Evolutionary conservation across 2,888 invertebrate genomes (phyloP), one percentile per base, ranked within the genome.

Genomic region (Alentia gelatinosa): DNA sequence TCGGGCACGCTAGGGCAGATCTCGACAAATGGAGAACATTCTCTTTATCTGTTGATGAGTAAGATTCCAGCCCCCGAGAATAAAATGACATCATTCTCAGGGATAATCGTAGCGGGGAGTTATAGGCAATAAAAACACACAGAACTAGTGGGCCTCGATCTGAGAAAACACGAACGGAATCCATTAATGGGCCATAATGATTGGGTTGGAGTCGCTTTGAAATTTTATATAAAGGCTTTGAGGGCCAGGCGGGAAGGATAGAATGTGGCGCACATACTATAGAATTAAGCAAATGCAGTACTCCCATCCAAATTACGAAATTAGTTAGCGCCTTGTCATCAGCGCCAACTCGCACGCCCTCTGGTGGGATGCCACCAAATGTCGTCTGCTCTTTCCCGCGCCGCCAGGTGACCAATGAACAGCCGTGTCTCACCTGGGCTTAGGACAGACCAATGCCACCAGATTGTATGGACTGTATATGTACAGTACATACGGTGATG

Each of bases 321-420:
- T 74, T 74, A 74, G 26, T 74, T n/a, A 74, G 74, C n/a, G 56
- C 56, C 56, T n/a, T 56, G 56, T 56, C 56, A 56, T 56, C 56
- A 56, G 56, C 15, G n/a, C 1, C 33, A 33, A 33, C 74, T 33
- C 15, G 15, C 74, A 26, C 74, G 33, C 30, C 74, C 26, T 33
- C 74, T 74, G 5, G n/a, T 33, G 74, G 26, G 74, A 33, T 26
- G 33, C 30, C n/a, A n/a, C 3, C 56, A 56, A 56, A n/a, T 4
- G 56, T 56, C 56, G 56, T 56, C 56, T 56, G 56, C 56, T 56
- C n/a, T 56, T n/a, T 56, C n/a, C n/a, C n/a, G n/a, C n/a, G n/a
- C n/a, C n/a, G n/a, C n/a, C n/a, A n/a, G n/a, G n/a, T n/a, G n/a
- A n/a, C n/a, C n/a, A n/a, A n/a, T n/a, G n/a, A n/a, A n/a, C n/a